Evolutionary conservation across 2,797 vertebrate genomes (phyloP).

Genomic region (Cuniculus paca): DNA sequence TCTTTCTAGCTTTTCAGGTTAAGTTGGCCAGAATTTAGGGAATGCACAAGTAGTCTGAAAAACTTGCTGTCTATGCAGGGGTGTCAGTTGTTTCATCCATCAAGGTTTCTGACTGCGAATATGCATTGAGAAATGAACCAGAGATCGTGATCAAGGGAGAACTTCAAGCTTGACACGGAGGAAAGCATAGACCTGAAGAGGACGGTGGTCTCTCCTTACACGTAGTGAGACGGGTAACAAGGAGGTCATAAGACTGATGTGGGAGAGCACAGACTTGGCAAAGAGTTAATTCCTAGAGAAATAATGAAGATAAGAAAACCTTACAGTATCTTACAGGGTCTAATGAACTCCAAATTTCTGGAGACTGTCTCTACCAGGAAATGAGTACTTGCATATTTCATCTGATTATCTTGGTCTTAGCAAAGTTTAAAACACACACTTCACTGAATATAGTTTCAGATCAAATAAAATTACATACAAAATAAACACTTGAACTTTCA

Average conservation of each 20-base stretch:
- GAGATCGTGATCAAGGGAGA: too few species aligned
- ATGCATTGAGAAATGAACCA: background rate
- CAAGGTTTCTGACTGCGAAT: background rate
- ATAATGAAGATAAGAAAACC: background rate
- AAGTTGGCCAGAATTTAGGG: background rate
- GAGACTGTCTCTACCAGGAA: background rate
- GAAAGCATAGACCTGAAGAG: background rate
- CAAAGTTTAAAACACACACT: background rate
- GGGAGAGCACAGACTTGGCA: background rate
- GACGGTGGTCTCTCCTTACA: background rate
- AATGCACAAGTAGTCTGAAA: background rate
- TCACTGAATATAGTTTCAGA: conserved; percentile 7
- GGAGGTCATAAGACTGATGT: background rate
- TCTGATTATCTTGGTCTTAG: background rate
- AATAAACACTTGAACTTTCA: background rate
- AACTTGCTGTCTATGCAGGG: background rate
- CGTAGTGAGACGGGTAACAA: accelerated
- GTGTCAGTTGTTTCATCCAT: background rate
- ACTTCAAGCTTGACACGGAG: background rate
- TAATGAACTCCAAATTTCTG: background rate
- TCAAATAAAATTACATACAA: conserved; percentile 23
- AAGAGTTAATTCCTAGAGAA: background rate
- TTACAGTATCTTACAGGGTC: accelerated
- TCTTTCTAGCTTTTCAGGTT: background rate
- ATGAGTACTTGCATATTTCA: background rate